phyloP scores from a whole-genome alignment of 2,113 vertebrate species.

The Hypocryptadius cinnamomeus region DNA sequence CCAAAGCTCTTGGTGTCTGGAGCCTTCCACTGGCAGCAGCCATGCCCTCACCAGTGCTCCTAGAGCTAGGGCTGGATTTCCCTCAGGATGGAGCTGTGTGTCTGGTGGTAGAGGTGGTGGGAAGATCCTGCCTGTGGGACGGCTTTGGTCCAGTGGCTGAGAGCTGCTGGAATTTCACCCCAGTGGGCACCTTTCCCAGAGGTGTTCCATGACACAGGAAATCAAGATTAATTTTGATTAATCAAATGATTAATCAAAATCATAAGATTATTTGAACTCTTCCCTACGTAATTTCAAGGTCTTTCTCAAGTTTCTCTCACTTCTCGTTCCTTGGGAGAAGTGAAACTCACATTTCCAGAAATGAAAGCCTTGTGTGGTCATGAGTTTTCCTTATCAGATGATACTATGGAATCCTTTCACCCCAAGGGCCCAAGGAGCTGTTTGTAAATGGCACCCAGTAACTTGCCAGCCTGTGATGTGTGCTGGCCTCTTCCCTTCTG shows the following conservation, averaged over 20 bases:
- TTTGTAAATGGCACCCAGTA: neutral
- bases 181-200: neutral
- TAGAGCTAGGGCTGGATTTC: neutral
- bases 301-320: neutral
- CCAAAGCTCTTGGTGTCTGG: neutral
- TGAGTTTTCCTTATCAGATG: conserved; percentile 28
- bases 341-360: conserved; percentile 33
- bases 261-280: neutral
- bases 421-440: neutral
- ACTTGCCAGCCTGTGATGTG: neutral
- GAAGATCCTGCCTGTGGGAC: neutral
- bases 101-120: neutral
- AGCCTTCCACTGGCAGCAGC: neutral
- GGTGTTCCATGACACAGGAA: neutral
- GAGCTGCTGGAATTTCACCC: neutral
- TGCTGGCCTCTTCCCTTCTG: neutral
- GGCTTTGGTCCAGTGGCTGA: neutral
- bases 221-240: neutral
- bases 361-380: neutral
- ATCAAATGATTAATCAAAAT: neutral
- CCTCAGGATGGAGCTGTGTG: neutral
- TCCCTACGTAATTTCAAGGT: neutral
- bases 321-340: neutral
- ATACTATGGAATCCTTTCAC: neutral
- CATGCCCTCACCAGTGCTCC: neutral